These are phyloP conservation scores for Prorops nasuta DNA, from an alignment of 1,140 invertebrate genomes.

Conservation along the genomic window DNA sequence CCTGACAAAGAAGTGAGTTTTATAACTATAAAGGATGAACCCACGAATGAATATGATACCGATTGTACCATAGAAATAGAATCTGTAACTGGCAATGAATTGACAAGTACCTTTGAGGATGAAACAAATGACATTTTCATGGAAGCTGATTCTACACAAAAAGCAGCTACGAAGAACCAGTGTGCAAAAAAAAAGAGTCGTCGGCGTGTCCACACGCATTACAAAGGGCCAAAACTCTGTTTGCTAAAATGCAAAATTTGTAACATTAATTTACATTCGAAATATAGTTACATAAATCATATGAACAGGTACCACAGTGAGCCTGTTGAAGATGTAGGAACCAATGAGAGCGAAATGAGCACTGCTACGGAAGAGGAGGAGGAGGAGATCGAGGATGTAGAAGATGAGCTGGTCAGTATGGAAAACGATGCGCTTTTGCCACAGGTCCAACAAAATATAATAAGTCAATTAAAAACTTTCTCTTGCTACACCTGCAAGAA, in stretches of 20 bases:
- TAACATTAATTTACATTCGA: constrained; percentile 47
- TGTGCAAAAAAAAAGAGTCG: constrained; percentile 31
- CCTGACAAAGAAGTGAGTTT: background rate
- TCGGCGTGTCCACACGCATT: constrained; percentile 43
- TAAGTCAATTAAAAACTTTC: constrained; percentile 52
- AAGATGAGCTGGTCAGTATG: constrained; percentile 37
- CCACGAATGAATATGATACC: constrained; percentile 31
- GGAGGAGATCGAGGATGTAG: constrained; percentile 33
- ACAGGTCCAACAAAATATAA: constrained; percentile 48
- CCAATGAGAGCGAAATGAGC: background rate
- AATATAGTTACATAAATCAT: constrained; percentile 39
- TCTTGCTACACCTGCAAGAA: constrained; percentile 48
- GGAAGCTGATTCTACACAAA: constrained; percentile 49
- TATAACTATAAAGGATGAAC: constrained; percentile 29
- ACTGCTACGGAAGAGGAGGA: constrained; percentile 20
- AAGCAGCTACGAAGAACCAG: constrained; percentile 16
- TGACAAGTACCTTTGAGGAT: constrained; percentile 23
- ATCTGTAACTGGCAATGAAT: constrained; percentile 28
- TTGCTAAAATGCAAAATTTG: constrained; percentile 47
- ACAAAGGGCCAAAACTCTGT: constrained; percentile 35
- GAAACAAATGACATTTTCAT: constrained; percentile 33
- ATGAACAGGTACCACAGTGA: constrained; percentile 44
- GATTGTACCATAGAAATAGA: constrained; percentile 35
- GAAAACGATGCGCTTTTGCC: constrained; percentile 43
- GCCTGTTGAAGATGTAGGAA: constrained; percentile 5